Evolutionary conservation across 2,797 vertebrate genomes (phyloP).

Genomic region (Lophius americanus): DNA sequence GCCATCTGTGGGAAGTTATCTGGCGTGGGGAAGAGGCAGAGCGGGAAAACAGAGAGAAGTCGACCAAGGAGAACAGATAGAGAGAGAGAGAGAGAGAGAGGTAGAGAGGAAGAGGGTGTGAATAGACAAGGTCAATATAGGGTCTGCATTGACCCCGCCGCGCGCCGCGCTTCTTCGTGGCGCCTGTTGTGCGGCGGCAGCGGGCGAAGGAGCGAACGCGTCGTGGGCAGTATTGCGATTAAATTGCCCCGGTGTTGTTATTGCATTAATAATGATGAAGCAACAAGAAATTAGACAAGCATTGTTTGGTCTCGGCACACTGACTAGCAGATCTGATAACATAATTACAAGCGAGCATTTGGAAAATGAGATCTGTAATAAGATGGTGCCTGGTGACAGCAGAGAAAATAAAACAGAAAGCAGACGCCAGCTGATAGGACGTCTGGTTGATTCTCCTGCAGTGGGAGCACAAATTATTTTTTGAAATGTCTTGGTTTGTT

Average conservation of each 20-base stretch:
- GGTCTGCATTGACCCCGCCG: slow-evolving; percentile 15
- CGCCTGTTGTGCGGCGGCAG: slow-evolving; percentile 45
- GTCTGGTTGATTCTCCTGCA: not conserved
- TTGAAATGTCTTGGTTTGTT: not conserved
- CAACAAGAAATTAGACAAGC: slow-evolving; percentile 63
- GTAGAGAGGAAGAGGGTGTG: slow-evolving; percentile 41
- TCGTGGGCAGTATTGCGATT: slow-evolving; percentile 14
- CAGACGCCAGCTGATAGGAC: slow-evolving; percentile 22
- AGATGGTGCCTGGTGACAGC: slow-evolving; percentile 28
- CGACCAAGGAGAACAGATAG: slow-evolving; percentile 55
- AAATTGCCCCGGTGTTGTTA: slow-evolving; percentile 45
- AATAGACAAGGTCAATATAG: slow-evolving; percentile 57
- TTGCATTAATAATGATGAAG: slow-evolving; percentile 64
- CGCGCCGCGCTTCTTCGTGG: slow-evolving; percentile 9
- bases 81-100: slow-evolving; percentile 41
- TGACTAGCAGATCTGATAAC: slow-evolving; percentile 62
- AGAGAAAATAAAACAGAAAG: slow-evolving; percentile 7
- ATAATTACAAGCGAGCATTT: slow-evolving; percentile 62
- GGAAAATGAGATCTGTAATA: slow-evolving; percentile 60
- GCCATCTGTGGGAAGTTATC: slow-evolving; percentile 99
- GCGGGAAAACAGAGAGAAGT: slow-evolving; percentile 43
- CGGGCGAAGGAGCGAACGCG: slow-evolving; percentile 41
- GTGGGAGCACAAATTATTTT: not conserved
- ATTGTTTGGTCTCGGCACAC: slow-evolving; percentile 63
- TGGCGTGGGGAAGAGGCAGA: slow-evolving; percentile 68